Conservation (phyloP, 2,797 vertebrate genomes). For the Sebastes reedi region DNA sequence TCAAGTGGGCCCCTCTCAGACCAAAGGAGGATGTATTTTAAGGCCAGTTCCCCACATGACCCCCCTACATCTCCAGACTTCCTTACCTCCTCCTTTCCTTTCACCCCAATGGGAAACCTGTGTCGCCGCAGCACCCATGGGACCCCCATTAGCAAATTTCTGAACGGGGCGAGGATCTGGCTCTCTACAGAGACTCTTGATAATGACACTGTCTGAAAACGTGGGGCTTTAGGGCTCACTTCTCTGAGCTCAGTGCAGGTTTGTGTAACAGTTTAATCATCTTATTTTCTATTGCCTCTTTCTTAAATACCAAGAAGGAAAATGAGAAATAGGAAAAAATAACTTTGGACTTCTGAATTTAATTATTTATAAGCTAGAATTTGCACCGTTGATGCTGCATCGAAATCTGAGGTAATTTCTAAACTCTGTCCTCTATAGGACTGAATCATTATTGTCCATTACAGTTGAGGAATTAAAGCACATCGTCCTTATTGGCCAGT, state of each 20-base stretch:
- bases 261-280: slow-evolving; percentile 28
- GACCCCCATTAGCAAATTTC: slow-evolving; percentile 95
- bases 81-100: slow-evolving; percentile 96
- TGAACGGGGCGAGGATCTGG: slow-evolving; percentile 97
- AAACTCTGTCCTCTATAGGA: neutral
- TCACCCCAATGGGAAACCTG: slow-evolving; percentile 92
- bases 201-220: slow-evolving; percentile 84
- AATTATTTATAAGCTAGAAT: slow-evolving; percentile 61
- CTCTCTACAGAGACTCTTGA: slow-evolving; percentile 95
- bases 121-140: slow-evolving; percentile 90
- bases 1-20: slow-evolving; percentile 67
- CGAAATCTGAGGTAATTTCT: slow-evolving; percentile 41
- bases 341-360: slow-evolving; percentile 31
- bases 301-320: slow-evolving; percentile 44
- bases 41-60: slow-evolving; percentile 72
- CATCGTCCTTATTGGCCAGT: slow-evolving; percentile 17
- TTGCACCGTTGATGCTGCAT: slow-evolving; percentile 55
- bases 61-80: slow-evolving; percentile 81
- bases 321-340: slow-evolving; percentile 31
- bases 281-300: slow-evolving; percentile 53
- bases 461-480: slow-evolving; percentile 22
- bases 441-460: neutral
- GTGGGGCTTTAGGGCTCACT: neutral
- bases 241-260: slow-evolving; percentile 17
- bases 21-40: slow-evolving; percentile 90